Evolutionary conservation across 2,797 vertebrate species (phyloP).

Genomic region (Neostethus bicornis): DNA sequence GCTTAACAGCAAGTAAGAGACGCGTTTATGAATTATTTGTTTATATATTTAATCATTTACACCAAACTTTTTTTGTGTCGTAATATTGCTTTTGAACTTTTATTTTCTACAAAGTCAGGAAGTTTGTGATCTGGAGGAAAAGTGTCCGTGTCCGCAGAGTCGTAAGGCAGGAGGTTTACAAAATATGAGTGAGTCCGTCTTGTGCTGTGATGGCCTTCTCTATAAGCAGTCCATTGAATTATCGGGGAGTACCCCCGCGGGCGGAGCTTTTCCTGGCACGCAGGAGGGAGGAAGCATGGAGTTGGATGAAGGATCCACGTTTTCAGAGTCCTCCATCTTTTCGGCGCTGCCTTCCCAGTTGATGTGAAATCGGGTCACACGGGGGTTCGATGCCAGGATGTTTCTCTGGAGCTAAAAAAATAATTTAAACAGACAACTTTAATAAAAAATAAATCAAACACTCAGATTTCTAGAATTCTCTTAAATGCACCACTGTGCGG

Average conservation of each 20-base stretch:
- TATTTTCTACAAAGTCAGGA: too few species aligned
- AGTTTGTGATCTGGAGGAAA: too few species aligned
- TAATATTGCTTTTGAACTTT: too few species aligned
- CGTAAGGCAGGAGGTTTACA: too few species aligned
- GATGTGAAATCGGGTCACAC: conserved; percentile 94
- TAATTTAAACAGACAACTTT: too few species aligned
- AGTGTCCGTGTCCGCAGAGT: too few species aligned
- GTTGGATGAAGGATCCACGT: conserved; percentile 85
- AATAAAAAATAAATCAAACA: not conserved
- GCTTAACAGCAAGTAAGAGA: too few species aligned
- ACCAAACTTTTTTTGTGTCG: too few species aligned
- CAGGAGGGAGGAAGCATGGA: conserved; percentile 83
- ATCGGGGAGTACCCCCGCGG: conserved; percentile 84
- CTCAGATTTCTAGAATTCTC: not conserved
- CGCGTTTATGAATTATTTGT: too few species aligned
- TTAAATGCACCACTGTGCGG: too few species aligned
- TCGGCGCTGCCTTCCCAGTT: conserved; percentile 90
- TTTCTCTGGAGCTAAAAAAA: conserved; percentile 89
- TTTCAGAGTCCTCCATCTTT: conserved; percentile 88
- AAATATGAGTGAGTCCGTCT: conserved; percentile 41
- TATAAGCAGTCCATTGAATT: conserved; percentile 95
- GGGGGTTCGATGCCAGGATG: conserved; percentile 90
- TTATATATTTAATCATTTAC: too few species aligned
- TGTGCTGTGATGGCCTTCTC: conserved; percentile 32
- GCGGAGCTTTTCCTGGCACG: conserved; percentile 82